phyloP scores from a whole-genome alignment of 2,888 invertebrate species.

The Pinctada fucata region DNA sequence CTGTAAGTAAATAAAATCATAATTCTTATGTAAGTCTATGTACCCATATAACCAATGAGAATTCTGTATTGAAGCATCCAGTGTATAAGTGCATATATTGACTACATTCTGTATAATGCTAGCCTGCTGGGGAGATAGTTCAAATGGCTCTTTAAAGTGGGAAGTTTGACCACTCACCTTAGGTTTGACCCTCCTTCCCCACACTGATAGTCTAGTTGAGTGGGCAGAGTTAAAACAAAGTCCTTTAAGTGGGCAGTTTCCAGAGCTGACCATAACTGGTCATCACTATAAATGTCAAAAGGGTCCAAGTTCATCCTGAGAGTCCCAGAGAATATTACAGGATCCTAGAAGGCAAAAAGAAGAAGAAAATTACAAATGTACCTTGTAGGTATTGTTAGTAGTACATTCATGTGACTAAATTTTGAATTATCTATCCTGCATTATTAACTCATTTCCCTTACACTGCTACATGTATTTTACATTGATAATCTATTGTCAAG shows the following conservation, averaged over 20 bases:
- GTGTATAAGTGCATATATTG: no score
- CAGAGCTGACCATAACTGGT: slow-evolving; percentile 91
- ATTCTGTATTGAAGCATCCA: no score
- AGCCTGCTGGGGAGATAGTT: no score
- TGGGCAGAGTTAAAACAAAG: slow-evolving; percentile 87
- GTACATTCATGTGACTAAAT: no score
- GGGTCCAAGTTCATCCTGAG: slow-evolving; percentile 95
- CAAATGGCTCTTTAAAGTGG: no score
- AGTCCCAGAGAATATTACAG: slow-evolving; percentile 94
- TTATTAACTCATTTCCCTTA: no score
- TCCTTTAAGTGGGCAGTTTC: slow-evolving; percentile 92
- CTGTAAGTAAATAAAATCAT: slow-evolving; percentile 18
- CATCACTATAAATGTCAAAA: slow-evolving; percentile 87
- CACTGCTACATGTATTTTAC: no score
- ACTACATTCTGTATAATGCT: no score
- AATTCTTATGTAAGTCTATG: neutral
- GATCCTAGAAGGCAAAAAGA: slow-evolving; percentile 82
- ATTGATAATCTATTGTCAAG: no score
- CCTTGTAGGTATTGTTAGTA: no score
- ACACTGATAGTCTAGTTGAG: slow-evolving; percentile 89
- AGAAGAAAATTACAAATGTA: neutral
- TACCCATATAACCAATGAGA: neutral
- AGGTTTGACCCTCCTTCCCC: slow-evolving; percentile 94
- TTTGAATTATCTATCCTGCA: no score
- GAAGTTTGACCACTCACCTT: slow-evolving; percentile 62